Evolutionary conservation across 2,797 vertebrate species (phyloP), one percentile per base, ranked within the genome.

Genomic region (Falco concolor): DNA sequence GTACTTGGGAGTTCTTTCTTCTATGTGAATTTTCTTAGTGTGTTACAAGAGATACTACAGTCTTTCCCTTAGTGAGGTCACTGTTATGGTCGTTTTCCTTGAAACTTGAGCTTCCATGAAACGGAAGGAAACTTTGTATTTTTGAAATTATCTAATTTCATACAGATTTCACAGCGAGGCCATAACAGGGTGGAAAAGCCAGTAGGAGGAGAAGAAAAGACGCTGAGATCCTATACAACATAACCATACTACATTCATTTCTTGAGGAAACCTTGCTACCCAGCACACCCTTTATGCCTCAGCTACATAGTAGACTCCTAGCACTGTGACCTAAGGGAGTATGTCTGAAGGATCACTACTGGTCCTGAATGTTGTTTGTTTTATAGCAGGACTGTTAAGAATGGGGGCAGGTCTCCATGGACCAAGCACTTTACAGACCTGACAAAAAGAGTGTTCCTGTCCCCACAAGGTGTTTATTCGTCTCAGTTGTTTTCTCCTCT

Each of bases 341-440:
- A 3, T 2, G 3, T 49, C 72, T 44, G 52, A 40, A 52, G 27
- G 30, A 17, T 25, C 68, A 4, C 40, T 44, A 1, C 36, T 3
- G 6, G 8, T 20, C n/a, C 65, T 72, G n/a, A 67, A 10, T 1
- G 0, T 8, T 5, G 10, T 10, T 36, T 42, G 13, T 13, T 75
- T 60, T 77, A 21, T 15, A 74, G 22, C 8, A 76, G 85, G 10
- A 9, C 42, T 70, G 8, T 4, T 32, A 32, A 52, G 38, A 69
- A 50, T 5, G 2, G 49, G 13, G 12, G 12, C 30, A 86, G 36
- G 18, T 83, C 50, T 27, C 22, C 2, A 1, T 44, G 36, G 40
- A 30, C 42, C 4, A 8, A 53, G 34, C 15, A 21, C n/a, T 63
- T 68, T 12, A 32, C 45, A 78, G 36, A 68, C 30, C 25, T 84